These are phyloP conservation scores for Isotomurus palustris DNA, from an alignment of 2,888 invertebrate species.

Conservation along the genomic window DNA sequence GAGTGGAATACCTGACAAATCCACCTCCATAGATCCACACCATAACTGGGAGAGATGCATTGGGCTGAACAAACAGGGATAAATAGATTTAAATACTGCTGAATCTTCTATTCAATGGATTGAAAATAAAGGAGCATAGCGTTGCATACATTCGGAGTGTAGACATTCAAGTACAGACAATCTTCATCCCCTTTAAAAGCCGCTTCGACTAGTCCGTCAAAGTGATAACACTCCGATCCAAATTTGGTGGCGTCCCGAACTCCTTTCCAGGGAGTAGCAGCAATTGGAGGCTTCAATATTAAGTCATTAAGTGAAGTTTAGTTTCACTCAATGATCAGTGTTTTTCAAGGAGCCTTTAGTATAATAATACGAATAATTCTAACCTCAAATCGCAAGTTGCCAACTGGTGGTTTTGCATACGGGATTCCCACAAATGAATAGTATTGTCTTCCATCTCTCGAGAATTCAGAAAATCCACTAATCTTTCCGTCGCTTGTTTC, in stretches of 20 bases:
- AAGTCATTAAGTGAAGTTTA: background rate
- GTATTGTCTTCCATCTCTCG: slow-evolving; percentile 27
- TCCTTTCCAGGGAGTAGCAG: slow-evolving; percentile 22
- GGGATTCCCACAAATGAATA: slow-evolving; percentile 18
- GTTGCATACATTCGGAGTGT: slow-evolving; percentile 1
- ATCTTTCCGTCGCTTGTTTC: slow-evolving; percentile 22
- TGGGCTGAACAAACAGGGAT: too few relatives aligned
- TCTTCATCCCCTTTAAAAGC: slow-evolving; percentile 20
- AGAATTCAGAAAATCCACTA: slow-evolving; percentile 21
- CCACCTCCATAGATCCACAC: slow-evolving; percentile 9
- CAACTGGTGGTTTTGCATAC: slow-evolving; percentile 20
- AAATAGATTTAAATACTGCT: too few relatives aligned
- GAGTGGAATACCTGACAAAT: slow-evolving; percentile 3
- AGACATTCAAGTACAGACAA: slow-evolving; percentile 12
- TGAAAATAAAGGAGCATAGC: background rate
- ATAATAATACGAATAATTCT: background rate
- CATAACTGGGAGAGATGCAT: background rate
- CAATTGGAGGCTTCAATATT: slow-evolving; percentile 22
- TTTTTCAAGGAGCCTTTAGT: too few relatives aligned
- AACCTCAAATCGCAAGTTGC: slow-evolving; percentile 24
- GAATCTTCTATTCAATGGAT: background rate
- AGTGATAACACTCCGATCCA: slow-evolving; percentile 26
- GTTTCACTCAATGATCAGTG: background rate
- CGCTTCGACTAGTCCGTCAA: slow-evolving; percentile 21
- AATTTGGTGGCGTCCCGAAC: slow-evolving; percentile 17